These are phyloP conservation scores for Clarias magur DNA, from an alignment of 2,113 vertebrate genomes.

Conservation along the genomic window DNA sequence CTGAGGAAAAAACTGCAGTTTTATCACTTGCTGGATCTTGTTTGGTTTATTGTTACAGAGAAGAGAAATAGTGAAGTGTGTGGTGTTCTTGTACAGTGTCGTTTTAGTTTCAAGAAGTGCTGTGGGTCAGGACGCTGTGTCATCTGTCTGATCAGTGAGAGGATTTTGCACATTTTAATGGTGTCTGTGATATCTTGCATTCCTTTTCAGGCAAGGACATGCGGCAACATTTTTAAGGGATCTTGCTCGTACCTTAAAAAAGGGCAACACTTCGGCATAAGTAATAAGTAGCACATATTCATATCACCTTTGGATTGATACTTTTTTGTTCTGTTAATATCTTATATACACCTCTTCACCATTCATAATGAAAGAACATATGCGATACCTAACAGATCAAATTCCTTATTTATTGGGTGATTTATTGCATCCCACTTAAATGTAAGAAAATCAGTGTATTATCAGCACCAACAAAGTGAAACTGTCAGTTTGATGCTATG, in stretches of 20 bases:
- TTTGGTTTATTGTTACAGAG: not conserved
- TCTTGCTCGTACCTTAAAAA: no score
- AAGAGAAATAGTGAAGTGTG: not conserved
- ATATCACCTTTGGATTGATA: not conserved
- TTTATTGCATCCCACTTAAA: not conserved
- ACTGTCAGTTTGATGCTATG: not conserved
- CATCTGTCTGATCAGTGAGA: not conserved
- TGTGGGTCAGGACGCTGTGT: not conserved
- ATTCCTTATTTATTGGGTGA: not conserved
- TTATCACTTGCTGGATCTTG: not conserved
- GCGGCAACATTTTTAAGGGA: no score
- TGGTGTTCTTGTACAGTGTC: not conserved
- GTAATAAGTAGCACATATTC: not conserved
- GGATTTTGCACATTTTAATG: not conserved
- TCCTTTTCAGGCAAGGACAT: not conserved
- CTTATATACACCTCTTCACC: not conserved
- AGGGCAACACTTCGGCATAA: no score
- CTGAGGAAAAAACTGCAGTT: not conserved
- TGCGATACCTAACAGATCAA: not conserved
- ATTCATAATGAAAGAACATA: not conserved
- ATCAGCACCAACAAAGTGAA: not conserved
- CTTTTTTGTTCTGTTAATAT: not conserved
- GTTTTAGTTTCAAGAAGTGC: not conserved
- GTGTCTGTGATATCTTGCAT: not conserved
- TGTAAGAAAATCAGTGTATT: not conserved